Percentiles rank a stretch among this genome's conserved stretches.
phyloP scores from a whole-genome alignment of 1,140 invertebrate genomes.

The Diabrotica virgifera region DNA sequence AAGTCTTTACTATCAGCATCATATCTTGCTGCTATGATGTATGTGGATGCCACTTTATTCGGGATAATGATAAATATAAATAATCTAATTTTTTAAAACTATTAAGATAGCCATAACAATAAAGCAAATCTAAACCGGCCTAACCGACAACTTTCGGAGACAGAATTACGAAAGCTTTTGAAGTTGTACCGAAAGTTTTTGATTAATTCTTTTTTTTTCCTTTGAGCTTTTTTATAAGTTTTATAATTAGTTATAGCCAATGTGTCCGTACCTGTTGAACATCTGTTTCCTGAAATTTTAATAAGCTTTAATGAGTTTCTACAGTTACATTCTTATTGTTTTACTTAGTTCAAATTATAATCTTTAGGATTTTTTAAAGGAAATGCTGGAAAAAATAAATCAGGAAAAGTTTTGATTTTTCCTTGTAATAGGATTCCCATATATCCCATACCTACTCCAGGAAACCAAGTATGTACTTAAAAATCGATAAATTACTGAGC shows the following conservation, averaged over 20 bases:
- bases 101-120: too few relatives aligned
- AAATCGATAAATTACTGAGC: too few relatives aligned
- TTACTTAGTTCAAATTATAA: neutral
- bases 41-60: too few relatives aligned
- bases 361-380: neutral
- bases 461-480: too few relatives aligned
- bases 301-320: slow-evolving; percentile 3
- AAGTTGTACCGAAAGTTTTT: slow-evolving; percentile 1
- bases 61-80: too few relatives aligned
- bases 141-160: neutral
- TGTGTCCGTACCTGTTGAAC: slow-evolving; percentile 1
- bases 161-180: neutral
- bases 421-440: too few relatives aligned
- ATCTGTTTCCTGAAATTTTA: neutral
- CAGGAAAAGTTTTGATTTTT: too few relatives aligned
- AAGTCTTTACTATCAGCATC: too few relatives aligned
- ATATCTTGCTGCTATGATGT: too few relatives aligned
- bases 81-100: too few relatives aligned
- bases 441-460: too few relatives aligned
- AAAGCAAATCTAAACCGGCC: neutral
- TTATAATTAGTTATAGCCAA: neutral
- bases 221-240: neutral
- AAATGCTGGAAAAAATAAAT: too few relatives aligned
- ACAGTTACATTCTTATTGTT: neutral
- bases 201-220: neutral